A percentile compares a stretch with the other conserved stretches of the same genome.
These are phyloP conservation scores for Nyctibius bracteatus DNA, from an alignment of 2,113 vertebrate species.

Conservation along the genomic window DNA sequence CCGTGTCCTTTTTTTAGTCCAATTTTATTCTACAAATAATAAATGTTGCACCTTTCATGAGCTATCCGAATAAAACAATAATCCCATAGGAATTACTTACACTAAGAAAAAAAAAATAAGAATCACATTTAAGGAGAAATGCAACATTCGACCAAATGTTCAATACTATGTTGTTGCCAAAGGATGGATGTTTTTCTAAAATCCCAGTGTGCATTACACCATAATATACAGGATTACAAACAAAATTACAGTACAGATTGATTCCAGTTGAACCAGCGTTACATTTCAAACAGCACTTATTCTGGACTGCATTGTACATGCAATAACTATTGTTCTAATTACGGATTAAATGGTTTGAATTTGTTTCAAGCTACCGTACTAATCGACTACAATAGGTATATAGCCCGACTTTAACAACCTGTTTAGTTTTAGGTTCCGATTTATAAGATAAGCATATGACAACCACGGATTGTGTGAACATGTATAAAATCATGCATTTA, in stretches of 20 bases:
- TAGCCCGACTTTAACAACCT: slow-evolving; percentile 76
- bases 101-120: slow-evolving; percentile 51
- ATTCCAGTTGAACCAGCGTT: slow-evolving; percentile 80
- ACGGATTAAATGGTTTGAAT: slow-evolving; percentile 77
- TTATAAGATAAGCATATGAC: slow-evolving; percentile 74
- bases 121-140: slow-evolving; percentile 73
- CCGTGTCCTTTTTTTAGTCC: not conserved
- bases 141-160: slow-evolving; percentile 75
- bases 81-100: slow-evolving; percentile 74
- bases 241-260: slow-evolving; percentile 84
- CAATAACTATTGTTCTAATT: slow-evolving; percentile 84
- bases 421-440: slow-evolving; percentile 73
- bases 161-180: slow-evolving; percentile 79
- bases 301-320: slow-evolving; percentile 84
- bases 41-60: slow-evolving; percentile 71
- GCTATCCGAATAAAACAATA: slow-evolving; percentile 72
- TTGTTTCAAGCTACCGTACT: slow-evolving; percentile 79
- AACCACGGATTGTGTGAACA: slow-evolving; percentile 70
- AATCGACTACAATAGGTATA: slow-evolving; percentile 80
- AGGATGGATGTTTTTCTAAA: slow-evolving; percentile 73
- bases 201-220: slow-evolving; percentile 82
- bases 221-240: slow-evolving; percentile 85
- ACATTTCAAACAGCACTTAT: slow-evolving; percentile 84
- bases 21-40: slow-evolving; percentile 77
- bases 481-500: slow-evolving; percentile 79